Base-by-base conservation (phyloP, 2,113 vertebrate genomes). In the Alectura lathami region DNA sequence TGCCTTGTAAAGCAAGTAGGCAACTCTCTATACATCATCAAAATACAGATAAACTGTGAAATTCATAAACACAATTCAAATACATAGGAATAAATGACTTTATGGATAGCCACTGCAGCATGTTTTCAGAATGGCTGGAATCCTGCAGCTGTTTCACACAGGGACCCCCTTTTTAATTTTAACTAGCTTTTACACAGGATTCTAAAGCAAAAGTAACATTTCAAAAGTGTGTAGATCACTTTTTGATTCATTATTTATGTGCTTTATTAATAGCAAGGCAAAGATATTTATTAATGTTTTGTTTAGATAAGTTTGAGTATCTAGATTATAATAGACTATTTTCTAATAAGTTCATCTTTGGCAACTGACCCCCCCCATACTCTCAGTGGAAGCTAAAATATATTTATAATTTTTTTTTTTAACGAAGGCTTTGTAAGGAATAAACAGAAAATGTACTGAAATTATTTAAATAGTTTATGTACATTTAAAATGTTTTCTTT, bases 221-320 rank as follows among this genome's bases (percentile, higher is more conserved):
- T 88, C 30, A 82, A 43, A 63, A 83, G 43, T 48, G 42, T 51
- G 62, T 43, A 72, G 7, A 29, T 74, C 0, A 53, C 29, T 84
- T 89, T 88, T 94, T 93, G 43, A 73, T 56, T 47, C 70, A 23
- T 66, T 73, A 38, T 29, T 26, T 94, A 53, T 72, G 48, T 76
- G 60, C n/a, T 78, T 89, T 80, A 91, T 91, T 80, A 92, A 62
- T 7, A 86, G 22, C 36, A 89, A 60, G 69, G 45, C 15, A 42
- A 80, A 91, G 47, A 56, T 59, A 18, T 74, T 89, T 40, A 36
- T 15, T 83, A 42, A 81, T 23, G 17, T 29, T 94, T 79, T 77
- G 38, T 75, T 74, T 64, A 86, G 50, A 85, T 43, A 95, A 50
- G 40, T 95, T 97, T 95, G 32, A 95, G 70, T 92, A 95, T 78